Conservation (phyloP, 2,797 vertebrate genomes). For the Vipera latastei region DNA sequence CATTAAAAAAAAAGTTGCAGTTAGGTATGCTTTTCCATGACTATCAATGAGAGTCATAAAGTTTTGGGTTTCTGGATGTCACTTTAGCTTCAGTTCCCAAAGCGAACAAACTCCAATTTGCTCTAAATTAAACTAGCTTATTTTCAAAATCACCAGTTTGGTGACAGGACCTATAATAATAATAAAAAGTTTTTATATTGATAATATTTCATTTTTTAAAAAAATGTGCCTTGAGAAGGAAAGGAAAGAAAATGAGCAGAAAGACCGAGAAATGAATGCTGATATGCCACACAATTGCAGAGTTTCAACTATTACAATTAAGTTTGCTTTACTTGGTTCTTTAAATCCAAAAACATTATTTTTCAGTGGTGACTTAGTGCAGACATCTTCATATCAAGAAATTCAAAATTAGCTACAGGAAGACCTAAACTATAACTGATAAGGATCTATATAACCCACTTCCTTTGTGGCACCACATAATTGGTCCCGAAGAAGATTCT, state of each 20-base stretch:
- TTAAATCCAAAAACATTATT: background rate
- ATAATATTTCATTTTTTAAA: background rate
- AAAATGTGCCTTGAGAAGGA: background rate
- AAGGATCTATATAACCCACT: background rate
- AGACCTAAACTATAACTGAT: background rate
- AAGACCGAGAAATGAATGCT: background rate
- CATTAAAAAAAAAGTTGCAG: background rate
- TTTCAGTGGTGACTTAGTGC: background rate
- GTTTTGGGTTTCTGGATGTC: background rate
- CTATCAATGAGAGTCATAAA: background rate
- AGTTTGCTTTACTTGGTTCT: background rate
- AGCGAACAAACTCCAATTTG: background rate
- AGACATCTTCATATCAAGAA: background rate
- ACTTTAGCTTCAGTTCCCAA: background rate
- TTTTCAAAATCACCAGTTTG: background rate
- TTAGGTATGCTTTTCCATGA: background rate
- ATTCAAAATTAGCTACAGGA: background rate
- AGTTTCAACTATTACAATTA: background rate
- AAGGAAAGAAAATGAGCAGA: background rate
- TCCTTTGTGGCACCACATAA: background rate
- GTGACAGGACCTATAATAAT: background rate
- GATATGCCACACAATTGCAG: background rate
- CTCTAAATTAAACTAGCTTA: background rate
- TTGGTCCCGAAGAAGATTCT: background rate
- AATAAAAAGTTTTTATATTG: background rate